Percentiles rank a stretch among this genome's conserved stretches.
Evolutionary conservation across 64 coral and sea anemone species (phyloP).

Genomic region (Trachythela sp.): DNA sequence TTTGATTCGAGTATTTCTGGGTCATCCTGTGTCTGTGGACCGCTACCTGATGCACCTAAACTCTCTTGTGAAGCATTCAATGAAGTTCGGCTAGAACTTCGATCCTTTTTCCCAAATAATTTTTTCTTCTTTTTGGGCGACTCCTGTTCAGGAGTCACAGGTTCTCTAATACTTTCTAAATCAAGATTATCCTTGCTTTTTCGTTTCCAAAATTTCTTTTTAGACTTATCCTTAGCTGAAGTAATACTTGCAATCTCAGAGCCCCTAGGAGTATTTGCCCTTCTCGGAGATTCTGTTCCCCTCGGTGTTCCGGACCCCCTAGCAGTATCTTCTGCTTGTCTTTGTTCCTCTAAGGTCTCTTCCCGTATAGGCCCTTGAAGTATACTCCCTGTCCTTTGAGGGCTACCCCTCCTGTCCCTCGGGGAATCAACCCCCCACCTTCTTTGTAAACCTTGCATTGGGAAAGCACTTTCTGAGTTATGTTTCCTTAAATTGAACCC

Average conservation of each 20-base stretch:
- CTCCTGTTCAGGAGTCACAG: not conserved
- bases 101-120: not conserved
- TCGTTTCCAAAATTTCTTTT: slow-evolving; percentile 13
- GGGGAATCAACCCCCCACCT: not conserved
- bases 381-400: not conserved
- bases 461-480: not conserved
- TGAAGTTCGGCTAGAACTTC: not conserved
- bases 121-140: not conserved
- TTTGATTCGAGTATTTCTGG: not conserved
- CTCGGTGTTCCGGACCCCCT: not conserved
- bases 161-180: not conserved
- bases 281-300: not conserved
- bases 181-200: not conserved
- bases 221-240: not conserved
- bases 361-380: not conserved
- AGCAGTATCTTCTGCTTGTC: not conserved
- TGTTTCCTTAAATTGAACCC: not conserved
- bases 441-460: not conserved
- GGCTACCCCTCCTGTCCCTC: not conserved
- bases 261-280: not conserved
- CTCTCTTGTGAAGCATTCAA: not conserved
- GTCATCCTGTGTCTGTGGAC: not conserved
- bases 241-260: not conserved
- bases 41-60: not conserved
- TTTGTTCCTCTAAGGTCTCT: not conserved